Percentiles rank a stretch among this genome's conserved stretches.
These are phyloP conservation scores for Eristalinus aeneus DNA, from an alignment of 2,888 invertebrate species.

Conservation along the genomic window DNA sequence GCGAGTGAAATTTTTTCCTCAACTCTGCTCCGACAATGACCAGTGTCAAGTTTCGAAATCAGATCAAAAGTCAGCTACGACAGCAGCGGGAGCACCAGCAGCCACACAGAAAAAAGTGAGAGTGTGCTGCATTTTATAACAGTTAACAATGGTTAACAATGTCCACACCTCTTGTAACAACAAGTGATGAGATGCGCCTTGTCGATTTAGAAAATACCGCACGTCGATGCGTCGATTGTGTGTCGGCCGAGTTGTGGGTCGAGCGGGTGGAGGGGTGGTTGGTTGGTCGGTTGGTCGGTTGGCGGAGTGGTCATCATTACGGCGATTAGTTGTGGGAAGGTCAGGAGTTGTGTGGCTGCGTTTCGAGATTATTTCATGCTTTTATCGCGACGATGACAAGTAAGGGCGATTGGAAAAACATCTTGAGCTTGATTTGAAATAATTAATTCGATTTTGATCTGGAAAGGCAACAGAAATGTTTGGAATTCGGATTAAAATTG, in stretches of 20 bases:
- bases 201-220: slow-evolving; percentile 4
- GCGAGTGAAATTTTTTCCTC: slow-evolving; percentile 41
- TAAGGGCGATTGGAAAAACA: neutral
- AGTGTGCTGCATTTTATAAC: slow-evolving; percentile 35
- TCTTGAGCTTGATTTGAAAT: neutral
- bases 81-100: neutral
- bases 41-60: slow-evolving; percentile 43
- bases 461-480: neutral
- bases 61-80: slow-evolving; percentile 44
- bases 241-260: too few relatives aligned
- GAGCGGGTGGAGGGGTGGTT: neutral
- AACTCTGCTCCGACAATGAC: neutral
- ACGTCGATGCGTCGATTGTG: too few relatives aligned
- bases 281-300: neutral
- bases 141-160: slow-evolving; percentile 39
- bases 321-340: neutral
- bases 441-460: neutral
- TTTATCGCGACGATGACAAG: neutral
- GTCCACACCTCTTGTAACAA: slow-evolving; percentile 33
- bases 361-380: neutral
- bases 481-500: neutral
- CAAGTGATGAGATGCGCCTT: slow-evolving; percentile 22
- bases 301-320: neutral
- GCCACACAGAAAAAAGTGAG: slow-evolving; percentile 31
- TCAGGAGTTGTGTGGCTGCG: neutral